These are phyloP conservation scores for Drosophila mulleri DNA, from an alignment of 2,888 invertebrate species.

Conservation along the genomic window DNA sequence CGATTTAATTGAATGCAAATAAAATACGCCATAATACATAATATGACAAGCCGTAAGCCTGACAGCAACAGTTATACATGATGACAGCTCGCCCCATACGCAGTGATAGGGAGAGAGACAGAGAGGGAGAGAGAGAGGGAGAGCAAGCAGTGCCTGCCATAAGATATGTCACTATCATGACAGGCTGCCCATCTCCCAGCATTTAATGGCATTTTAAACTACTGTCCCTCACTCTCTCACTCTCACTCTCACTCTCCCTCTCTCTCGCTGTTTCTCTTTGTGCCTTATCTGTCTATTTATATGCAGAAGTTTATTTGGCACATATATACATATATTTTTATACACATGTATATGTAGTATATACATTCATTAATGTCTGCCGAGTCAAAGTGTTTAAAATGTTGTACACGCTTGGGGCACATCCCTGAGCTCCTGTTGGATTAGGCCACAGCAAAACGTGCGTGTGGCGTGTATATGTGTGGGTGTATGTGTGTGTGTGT, in stretches of 20 bases:
- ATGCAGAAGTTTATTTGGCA: slow-evolving; percentile 19
- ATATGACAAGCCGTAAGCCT: slow-evolving; percentile 77
- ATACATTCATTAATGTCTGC: slow-evolving; percentile 73
- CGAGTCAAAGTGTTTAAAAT: slow-evolving; percentile 73
- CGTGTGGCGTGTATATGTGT: neutral
- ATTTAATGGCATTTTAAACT: slow-evolving; percentile 78
- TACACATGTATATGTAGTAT: slow-evolving; percentile 3
- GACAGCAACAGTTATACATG: slow-evolving; percentile 78
- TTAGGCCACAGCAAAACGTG: slow-evolving; percentile 33
- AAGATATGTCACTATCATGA: slow-evolving; percentile 56
- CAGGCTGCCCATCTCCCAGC: slow-evolving; percentile 59
- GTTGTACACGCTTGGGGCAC: slow-evolving; percentile 61
- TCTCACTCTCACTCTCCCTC: neutral
- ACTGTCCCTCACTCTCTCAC: slow-evolving; percentile 33
- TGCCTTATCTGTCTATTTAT: slow-evolving; percentile 17
- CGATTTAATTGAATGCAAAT: slow-evolving; percentile 80
- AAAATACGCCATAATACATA: slow-evolving; percentile 75
- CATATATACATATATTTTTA: slow-evolving; percentile 46
- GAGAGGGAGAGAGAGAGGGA: slow-evolving; percentile 7
- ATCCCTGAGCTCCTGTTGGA: slow-evolving; percentile 30
- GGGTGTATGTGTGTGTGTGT: neutral
- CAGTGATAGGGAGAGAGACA: neutral
- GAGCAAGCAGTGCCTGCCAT: slow-evolving; percentile 37
- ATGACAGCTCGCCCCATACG: slow-evolving; percentile 56
- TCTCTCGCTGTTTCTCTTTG: neutral